Evolutionary conservation across 35 echinoderm and acorn worm genomes (phyloP), one percentile per base, ranked within the genome.

Genomic region (Apostichopus californicus): DNA sequence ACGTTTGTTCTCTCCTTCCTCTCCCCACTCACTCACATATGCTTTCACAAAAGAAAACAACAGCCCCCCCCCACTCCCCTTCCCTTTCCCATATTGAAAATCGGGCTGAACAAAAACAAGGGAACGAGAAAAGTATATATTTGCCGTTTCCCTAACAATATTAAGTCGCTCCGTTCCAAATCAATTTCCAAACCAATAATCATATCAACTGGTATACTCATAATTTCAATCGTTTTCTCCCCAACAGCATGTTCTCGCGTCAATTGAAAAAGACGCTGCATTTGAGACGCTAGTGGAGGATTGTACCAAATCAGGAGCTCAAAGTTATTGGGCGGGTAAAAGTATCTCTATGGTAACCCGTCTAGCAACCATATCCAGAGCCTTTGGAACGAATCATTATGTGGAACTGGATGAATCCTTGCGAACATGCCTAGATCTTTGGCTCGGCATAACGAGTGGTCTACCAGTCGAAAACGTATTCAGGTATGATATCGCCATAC

Each of bases 261-360:
- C 83, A 34, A 95, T 98, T 13, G 96, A 94, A 57, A 95, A 94
- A 89, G 96, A 98, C 53, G 77, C 94, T 12, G 88, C 71, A 28
- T 88, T 91, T 66, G 94, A 98, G 57, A 94, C 89, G n/a, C 80
- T 98, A 6, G 89, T 86, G 23, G n/a, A 68, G 79, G 92, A 95
- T 57, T 98, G 96, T 85, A 92, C 65, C 9, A 73, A 73, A 59
- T 70, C 26, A 71, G 91, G 94, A 78, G 56, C 96, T 22, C 94
- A 98, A 20, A 98, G 96, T 82, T 98, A 98, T 57, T 93, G 94
- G 92, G 94, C 94, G 34, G 96, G 96, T 20, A 98, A 98, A 70
- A 88, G 83, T 59, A 98, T 98, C 24, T 92, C 73, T 9, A 95
- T 98, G 94, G 94, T 98, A 14, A 71, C 96, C 1, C 89, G 96